These are phyloP conservation scores for Cisticola juncidis DNA, from an alignment of 2,113 vertebrate genomes.

Conservation along the genomic window DNA sequence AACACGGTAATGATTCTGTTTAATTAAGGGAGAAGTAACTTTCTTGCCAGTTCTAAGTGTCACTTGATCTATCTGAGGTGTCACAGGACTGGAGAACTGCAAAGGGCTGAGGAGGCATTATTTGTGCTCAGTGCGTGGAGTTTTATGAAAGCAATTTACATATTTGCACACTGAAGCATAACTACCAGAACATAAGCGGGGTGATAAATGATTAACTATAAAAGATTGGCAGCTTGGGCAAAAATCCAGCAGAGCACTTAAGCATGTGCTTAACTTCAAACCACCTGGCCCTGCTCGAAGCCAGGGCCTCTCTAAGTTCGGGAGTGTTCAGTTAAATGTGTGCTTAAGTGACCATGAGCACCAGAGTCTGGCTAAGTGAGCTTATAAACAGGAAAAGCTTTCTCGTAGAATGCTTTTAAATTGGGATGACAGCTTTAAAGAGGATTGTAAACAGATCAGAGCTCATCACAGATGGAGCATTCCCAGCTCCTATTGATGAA, in stretches of 20 bases:
- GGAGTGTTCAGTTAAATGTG: not conserved
- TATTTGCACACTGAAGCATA: slow-evolving; percentile 62
- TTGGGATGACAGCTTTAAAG: not conserved
- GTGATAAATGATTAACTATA: slow-evolving; percentile 45
- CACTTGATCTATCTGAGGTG: slow-evolving; percentile 23
- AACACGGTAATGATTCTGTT: slow-evolving; percentile 7
- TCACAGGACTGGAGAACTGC: not conserved
- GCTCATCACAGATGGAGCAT: not conserved
- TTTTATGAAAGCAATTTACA: slow-evolving; percentile 52
- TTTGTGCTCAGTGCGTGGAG: not conserved
- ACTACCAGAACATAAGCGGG: slow-evolving; percentile 6
- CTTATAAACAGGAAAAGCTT: not conserved
- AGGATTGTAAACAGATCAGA: not conserved
- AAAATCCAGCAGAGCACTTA: slow-evolving; percentile 38
- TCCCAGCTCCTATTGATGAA: not conserved
- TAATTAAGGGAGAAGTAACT: slow-evolving; percentile 37
- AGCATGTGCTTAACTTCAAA: slow-evolving; percentile 13
- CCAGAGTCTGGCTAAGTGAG: not conserved
- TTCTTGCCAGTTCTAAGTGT: slow-evolving; percentile 20
- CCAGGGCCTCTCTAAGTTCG: not conserved
- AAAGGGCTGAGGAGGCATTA: slow-evolving; percentile 54
- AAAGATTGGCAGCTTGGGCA: slow-evolving; percentile 33
- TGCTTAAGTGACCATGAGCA: not conserved
- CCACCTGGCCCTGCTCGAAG: not conserved
- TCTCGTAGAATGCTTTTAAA: not conserved